Percentiles rank a stretch among this genome's conserved stretches.
Evolutionary conservation across 2,113 vertebrate genomes (phyloP).

Genomic region (Chlamydotis undulata): DNA sequence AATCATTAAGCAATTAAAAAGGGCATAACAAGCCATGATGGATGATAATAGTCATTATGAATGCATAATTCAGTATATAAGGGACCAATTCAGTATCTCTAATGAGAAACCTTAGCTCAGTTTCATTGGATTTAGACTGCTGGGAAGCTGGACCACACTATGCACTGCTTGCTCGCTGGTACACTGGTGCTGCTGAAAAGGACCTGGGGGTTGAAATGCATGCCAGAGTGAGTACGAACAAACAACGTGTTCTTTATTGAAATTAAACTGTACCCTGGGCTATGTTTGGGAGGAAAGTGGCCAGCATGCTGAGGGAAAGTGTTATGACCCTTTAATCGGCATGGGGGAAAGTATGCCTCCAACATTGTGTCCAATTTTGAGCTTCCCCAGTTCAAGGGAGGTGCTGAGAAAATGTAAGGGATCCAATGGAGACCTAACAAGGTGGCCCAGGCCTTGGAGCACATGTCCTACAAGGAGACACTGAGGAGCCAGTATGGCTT

Average conservation of each 20-base stretch:
- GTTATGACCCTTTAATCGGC: background rate
- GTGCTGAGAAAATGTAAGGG: background rate
- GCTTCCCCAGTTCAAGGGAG: background rate
- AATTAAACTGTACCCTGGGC: background rate
- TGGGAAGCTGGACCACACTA: background rate
- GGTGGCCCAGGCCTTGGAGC: background rate
- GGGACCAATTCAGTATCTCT: background rate
- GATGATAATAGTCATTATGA: background rate
- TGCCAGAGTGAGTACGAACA: background rate
- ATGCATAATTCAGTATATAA: background rate
- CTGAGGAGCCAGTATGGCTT: background rate
- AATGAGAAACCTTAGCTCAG: background rate
- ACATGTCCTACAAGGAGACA: accelerated
- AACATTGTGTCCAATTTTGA: background rate
- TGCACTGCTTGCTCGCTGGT: background rate
- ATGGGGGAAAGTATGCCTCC: background rate
- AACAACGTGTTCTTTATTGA: background rate
- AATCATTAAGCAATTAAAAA: background rate
- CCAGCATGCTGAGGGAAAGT: background rate
- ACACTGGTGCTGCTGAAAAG: background rate
- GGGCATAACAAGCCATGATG: background rate
- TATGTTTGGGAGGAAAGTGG: background rate
- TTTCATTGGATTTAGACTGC: background rate
- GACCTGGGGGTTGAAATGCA: background rate
- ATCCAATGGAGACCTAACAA: background rate